Evolutionary conservation across 2,888 invertebrate genomes (phyloP).

Genomic region (Toxonevra muliebris): DNA sequence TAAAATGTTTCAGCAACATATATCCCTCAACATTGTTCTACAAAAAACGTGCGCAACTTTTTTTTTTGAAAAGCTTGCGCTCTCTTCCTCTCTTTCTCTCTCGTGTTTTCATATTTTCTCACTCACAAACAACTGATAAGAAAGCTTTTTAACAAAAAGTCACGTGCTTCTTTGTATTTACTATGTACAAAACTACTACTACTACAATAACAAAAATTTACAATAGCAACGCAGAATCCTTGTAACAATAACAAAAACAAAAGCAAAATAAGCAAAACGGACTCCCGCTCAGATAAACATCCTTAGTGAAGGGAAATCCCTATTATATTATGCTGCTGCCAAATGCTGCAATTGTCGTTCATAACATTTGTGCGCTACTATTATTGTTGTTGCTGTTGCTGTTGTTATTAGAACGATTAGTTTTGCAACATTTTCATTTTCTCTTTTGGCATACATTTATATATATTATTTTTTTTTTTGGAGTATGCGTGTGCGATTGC

Average conservation of each 20-base stretch:
- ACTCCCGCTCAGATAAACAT: constrained; percentile 25
- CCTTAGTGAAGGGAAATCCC: constrained; percentile 9
- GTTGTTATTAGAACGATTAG: constrained; percentile 12
- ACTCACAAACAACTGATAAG: constrained; percentile 41
- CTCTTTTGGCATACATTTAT: background rate
- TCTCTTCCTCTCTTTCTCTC: too few relatives aligned
- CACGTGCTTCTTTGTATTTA: constrained; percentile 48
- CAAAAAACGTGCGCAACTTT: too few relatives aligned
- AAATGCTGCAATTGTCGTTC: background rate
- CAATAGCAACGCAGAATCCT: constrained; percentile 39
- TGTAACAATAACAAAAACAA: background rate
- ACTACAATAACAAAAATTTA: constrained; percentile 33
- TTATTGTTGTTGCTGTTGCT: constrained; percentile 5
- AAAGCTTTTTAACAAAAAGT: constrained; percentile 43
- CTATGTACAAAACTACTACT: constrained; percentile 26
- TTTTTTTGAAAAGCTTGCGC: background rate
- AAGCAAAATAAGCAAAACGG: constrained; percentile 1
- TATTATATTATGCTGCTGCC: background rate
- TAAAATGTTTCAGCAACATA: too few relatives aligned
- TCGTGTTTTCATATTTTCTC: background rate
- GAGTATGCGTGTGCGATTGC: constrained; percentile 1
- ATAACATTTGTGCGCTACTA: background rate
- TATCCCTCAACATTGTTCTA: too few relatives aligned
- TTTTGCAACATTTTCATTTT: background rate
- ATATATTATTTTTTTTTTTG: background rate